Conservation (phyloP, 53 echinoderm and acorn worm genomes). For the Pentamera pediparva region DNA sequence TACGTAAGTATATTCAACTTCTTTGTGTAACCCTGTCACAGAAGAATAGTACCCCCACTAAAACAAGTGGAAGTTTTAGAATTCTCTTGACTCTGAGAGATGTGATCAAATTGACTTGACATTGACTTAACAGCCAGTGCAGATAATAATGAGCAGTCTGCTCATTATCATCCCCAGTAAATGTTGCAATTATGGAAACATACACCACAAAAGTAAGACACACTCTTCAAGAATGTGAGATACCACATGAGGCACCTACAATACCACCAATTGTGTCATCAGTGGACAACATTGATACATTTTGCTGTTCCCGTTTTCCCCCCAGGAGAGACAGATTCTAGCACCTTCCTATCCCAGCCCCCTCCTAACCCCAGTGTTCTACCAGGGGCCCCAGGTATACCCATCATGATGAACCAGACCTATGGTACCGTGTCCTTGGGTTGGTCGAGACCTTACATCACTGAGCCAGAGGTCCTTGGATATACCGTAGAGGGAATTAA, state of each 20-base stretch:
- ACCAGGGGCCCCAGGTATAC: slow-evolving; percentile 9
- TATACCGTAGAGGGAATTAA: slow-evolving; percentile 25
- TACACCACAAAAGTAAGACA: too few species aligned
- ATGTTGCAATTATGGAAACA: too few species aligned
- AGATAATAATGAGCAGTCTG: too few species aligned
- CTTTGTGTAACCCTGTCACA: neutral
- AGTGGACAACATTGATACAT: too few species aligned
- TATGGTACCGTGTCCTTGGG: neutral
- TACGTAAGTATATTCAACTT: slow-evolving; percentile 56
- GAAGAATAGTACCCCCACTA: too few species aligned
- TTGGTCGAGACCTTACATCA: neutral
- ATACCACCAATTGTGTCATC: too few species aligned
- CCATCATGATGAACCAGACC: neutral
- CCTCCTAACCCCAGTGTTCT: neutral
- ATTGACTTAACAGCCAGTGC: too few species aligned
- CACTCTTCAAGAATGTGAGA: too few species aligned
- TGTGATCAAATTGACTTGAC: neutral
- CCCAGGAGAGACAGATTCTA: slow-evolving; percentile 10
- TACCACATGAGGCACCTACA: too few species aligned
- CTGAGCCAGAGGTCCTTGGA: neutral
- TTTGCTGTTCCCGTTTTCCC: neutral
- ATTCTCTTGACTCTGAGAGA: neutral
- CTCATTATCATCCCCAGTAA: too few species aligned
- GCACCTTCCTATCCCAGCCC: neutral
- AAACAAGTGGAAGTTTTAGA: too few species aligned